Percentiles rank a stretch among this genome's conserved stretches.
phyloP scores from a whole-genome alignment of 2,888 invertebrate genomes.

The Plebejus melissa region DNA sequence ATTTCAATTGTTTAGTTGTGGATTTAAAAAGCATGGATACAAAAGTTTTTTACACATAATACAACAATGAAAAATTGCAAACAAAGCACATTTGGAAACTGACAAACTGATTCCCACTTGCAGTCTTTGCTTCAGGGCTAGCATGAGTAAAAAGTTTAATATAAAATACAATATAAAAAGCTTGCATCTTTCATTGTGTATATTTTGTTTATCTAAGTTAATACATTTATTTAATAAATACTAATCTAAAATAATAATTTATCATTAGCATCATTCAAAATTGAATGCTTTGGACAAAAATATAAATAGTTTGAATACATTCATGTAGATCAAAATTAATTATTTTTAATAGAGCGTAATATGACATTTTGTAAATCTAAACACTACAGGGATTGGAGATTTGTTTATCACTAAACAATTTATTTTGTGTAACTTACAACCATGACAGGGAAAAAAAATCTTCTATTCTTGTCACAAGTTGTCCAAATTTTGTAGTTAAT shows the following conservation, averaged over 20 bases:
- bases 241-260: background rate
- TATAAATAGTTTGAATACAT: too few species aligned
- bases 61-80: background rate
- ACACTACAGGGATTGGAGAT: background rate
- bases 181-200: background rate
- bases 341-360: too few species aligned
- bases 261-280: background rate
- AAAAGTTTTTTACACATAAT: background rate
- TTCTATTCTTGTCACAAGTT: background rate
- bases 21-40: background rate
- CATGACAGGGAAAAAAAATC: background rate
- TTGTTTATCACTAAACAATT: background rate
- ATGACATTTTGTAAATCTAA: background rate
- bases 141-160: background rate
- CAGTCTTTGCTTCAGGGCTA: background rate
- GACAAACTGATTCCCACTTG: background rate
- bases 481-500: background rate
- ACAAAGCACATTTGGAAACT: background rate
- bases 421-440: background rate
- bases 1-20: background rate
- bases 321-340: too few species aligned
- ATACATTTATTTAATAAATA: conserved; percentile 8
- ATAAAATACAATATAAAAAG: conserved; percentile 2
- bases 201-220: conserved; percentile 14
- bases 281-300: background rate